Conservation (phyloP, 2,888 invertebrate genomes). For the Nipponacmea schrenckii region DNA sequence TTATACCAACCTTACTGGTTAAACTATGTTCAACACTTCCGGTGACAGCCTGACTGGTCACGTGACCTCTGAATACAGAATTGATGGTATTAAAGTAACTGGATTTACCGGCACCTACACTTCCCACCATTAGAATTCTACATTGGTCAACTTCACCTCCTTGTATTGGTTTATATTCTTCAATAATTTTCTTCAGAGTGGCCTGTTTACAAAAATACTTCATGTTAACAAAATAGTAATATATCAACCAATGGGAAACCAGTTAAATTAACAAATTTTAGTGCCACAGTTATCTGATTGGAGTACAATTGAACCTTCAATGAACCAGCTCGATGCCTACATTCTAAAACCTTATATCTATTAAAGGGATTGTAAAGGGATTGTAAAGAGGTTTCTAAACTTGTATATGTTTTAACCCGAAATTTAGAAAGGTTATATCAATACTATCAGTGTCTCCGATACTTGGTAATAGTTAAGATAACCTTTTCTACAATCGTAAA, state of each 20-base stretch:
- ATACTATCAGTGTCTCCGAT: no score
- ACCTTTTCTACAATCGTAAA: no score
- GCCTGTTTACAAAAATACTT: constrained; percentile 29
- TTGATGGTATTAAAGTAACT: constrained; percentile 34
- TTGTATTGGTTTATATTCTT: constrained; percentile 20
- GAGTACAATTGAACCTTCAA: constrained; percentile 40
- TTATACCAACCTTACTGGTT: constrained; percentile 26
- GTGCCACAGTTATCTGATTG: constrained; percentile 39
- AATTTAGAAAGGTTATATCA: no score
- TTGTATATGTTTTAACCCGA: no score
- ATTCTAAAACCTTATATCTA: constrained; percentile 23
- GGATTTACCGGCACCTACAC: constrained; percentile 30
- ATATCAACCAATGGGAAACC: constrained; percentile 37
- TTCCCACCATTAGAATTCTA: constrained; percentile 28
- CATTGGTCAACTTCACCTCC: constrained; percentile 12
- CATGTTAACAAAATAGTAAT: constrained; percentile 25
- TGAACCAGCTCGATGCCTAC: constrained; percentile 30
- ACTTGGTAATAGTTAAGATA: no score
- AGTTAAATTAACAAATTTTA: constrained; percentile 34
- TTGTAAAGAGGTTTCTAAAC: no score
- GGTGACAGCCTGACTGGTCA: constrained; percentile 25
- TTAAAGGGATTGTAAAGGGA: no score
- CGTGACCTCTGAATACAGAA: constrained; percentile 30
- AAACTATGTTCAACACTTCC: constrained; percentile 31
- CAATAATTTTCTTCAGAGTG: constrained; percentile 52